Evolutionary conservation across 1,140 invertebrate species (phyloP).

Genomic region (Drosophila yakuba): DNA sequence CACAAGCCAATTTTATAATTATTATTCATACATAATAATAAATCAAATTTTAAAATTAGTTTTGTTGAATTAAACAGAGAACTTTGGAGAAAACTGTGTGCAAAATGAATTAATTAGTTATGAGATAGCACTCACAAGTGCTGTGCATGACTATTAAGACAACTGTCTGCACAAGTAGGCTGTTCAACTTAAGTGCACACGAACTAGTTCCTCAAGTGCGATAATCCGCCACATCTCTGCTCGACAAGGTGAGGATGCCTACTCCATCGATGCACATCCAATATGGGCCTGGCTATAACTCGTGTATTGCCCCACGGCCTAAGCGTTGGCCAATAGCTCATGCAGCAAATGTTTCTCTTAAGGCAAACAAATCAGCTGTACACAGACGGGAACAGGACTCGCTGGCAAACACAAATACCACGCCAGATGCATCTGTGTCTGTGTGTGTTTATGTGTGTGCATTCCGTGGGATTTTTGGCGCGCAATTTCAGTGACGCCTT

Average conservation of each 20-base stretch:
- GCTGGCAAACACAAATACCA: constrained; percentile 16
- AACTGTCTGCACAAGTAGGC: not conserved
- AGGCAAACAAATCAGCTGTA: constrained; percentile 42
- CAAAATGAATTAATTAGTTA: not conserved
- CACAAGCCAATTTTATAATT: too few species aligned
- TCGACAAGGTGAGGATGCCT: constrained; percentile 11
- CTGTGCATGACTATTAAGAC: not conserved
- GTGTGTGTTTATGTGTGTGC: constrained; percentile 13
- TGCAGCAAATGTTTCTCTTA: constrained; percentile 49
- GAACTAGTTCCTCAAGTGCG: constrained; percentile 20
- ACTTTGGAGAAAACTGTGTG: too few species aligned
- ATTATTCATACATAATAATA: too few species aligned
- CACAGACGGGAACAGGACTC: not conserved
- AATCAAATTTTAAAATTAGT: not conserved
- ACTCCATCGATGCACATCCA: constrained; percentile 24
- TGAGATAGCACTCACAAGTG: not conserved
- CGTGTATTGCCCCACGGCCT: constrained; percentile 23
- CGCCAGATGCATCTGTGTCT: constrained; percentile 11
- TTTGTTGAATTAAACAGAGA: not conserved
- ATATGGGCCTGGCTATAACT: constrained; percentile 30
- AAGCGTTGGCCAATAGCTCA: constrained; percentile 39
- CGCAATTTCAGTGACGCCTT: constrained; percentile 38
- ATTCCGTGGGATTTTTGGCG: constrained; percentile 44
- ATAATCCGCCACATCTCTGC: constrained; percentile 16
- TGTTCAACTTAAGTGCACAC: not conserved